Conservation (phyloP, 2,888 invertebrate genomes). For the Melanostoma scalare region DNA sequence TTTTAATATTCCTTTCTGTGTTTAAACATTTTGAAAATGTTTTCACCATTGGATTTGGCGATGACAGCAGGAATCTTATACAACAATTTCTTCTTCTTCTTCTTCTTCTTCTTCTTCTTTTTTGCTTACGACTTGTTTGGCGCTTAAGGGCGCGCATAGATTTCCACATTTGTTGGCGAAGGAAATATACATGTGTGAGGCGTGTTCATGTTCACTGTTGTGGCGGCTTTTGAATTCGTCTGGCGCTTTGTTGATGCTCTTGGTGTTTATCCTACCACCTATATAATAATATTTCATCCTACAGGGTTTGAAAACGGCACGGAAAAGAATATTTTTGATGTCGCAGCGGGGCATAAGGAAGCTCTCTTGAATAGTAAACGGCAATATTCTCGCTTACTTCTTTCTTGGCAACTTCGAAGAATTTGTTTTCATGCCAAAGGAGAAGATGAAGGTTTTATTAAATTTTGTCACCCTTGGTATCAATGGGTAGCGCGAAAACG, state of each 20-base stretch:
- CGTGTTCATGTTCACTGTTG: neutral
- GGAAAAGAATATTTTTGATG: neutral
- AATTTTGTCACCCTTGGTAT: constrained; percentile 41
- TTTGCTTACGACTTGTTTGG: constrained; percentile 9
- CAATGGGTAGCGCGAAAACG: constrained; percentile 1
- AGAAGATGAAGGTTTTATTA: constrained; percentile 49
- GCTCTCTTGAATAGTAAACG: neutral
- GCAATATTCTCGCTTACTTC: constrained; percentile 3
- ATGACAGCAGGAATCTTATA: constrained; percentile 38
- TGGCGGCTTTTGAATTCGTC: neutral
- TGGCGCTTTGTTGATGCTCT: constrained; percentile 4
- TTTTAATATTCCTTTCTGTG: neutral
- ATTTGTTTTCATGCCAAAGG: constrained; percentile 33
- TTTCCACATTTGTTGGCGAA: constrained; percentile 28
- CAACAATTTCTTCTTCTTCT: constrained; percentile 28
- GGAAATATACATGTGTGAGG: constrained; percentile 26
- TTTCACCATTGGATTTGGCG: constrained; percentile 18
- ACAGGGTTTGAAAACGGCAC: neutral
- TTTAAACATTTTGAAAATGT: neutral
- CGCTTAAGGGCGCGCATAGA: constrained; percentile 5
- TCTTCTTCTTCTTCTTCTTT: neutral
- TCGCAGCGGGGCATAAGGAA: neutral
- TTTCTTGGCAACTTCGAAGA: neutral
- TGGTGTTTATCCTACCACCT: constrained; percentile 32
- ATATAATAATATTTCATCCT: constrained; percentile 24